Evolutionary conservation across 1,140 invertebrate genomes (phyloP).

Genomic region (Laupala kohalensis): DNA sequence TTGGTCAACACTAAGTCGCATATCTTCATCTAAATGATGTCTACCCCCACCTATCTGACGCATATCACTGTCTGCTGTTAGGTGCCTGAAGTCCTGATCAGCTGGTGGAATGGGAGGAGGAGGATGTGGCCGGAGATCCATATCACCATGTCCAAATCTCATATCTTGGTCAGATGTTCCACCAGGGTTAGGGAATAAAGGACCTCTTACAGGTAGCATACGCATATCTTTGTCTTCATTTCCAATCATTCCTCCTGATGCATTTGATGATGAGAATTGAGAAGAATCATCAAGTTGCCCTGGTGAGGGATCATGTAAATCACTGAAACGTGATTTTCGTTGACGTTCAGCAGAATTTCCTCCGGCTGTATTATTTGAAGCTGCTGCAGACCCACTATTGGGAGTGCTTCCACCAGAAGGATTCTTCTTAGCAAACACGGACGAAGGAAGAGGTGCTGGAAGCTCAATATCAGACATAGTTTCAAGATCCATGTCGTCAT

Average conservation of each 20-base stretch:
- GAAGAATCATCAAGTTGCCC: neutral
- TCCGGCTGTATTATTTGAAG: neutral
- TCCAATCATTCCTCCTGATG: neutral
- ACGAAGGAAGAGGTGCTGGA: slow-evolving; percentile 5
- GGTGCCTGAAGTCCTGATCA: neutral
- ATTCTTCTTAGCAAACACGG: slow-evolving; percentile 1
- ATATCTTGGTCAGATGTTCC: slow-evolving; percentile 6
- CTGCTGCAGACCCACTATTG: neutral
- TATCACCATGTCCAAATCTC: slow-evolving; percentile 7
- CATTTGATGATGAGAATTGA: neutral
- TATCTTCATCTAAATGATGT: neutral
- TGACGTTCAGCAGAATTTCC: neutral
- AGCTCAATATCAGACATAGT: slow-evolving; percentile 7
- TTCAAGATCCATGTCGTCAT: slow-evolving; percentile 10
- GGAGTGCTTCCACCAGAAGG: neutral
- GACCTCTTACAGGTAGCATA: neutral
- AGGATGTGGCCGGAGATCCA: slow-evolving; percentile 2
- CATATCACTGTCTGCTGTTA: neutral
- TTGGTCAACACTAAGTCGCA: neutral
- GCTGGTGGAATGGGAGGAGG: neutral
- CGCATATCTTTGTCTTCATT: slow-evolving; percentile 10
- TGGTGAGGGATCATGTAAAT: neutral
- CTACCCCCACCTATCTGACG: neutral
- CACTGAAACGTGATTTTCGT: slow-evolving; percentile 5
- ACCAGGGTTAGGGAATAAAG: neutral